phyloP scores from a whole-genome alignment of 2,888 invertebrate genomes.

The Hyppa rectilinea region DNA sequence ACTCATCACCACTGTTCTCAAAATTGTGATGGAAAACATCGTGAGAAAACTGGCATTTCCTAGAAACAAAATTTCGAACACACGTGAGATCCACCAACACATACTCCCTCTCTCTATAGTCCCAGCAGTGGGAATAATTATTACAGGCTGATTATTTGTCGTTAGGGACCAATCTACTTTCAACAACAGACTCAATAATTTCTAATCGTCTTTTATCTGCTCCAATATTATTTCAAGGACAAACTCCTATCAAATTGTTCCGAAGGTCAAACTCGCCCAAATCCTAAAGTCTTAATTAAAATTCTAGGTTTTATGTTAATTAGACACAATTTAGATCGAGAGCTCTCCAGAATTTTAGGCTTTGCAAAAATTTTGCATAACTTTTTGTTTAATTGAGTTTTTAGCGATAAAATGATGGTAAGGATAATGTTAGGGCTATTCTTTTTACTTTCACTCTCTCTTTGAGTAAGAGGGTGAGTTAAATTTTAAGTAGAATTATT shows the following conservation, averaged over 20 bases:
- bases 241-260: slow-evolving; percentile 20
- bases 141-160: too few relatives aligned
- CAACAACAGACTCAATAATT: background rate
- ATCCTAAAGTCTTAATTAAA: slow-evolving; percentile 62
- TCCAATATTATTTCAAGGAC: slow-evolving; percentile 40
- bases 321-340: slow-evolving; percentile 58
- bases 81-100: too few relatives aligned
- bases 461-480: background rate
- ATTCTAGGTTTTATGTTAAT: slow-evolving; percentile 65
- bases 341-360: slow-evolving; percentile 48
- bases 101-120: too few relatives aligned
- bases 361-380: slow-evolving; percentile 53
- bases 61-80: too few relatives aligned
- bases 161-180: background rate
- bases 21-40: too few relatives aligned
- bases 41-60: too few relatives aligned
- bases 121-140: too few relatives aligned
- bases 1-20: too few relatives aligned
- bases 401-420: slow-evolving; percentile 29
- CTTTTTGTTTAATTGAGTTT: slow-evolving; percentile 53
- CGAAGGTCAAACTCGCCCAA: slow-evolving; percentile 45
- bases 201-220: slow-evolving; percentile 30
- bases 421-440: slow-evolving; percentile 18
- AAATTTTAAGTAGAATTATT: background rate
- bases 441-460: slow-evolving; percentile 16